A percentile compares a stretch with the other conserved stretches of the same genome.
Conservation (phyloP, 2,888 invertebrate species). For the Cosmia pyralina region DNA sequence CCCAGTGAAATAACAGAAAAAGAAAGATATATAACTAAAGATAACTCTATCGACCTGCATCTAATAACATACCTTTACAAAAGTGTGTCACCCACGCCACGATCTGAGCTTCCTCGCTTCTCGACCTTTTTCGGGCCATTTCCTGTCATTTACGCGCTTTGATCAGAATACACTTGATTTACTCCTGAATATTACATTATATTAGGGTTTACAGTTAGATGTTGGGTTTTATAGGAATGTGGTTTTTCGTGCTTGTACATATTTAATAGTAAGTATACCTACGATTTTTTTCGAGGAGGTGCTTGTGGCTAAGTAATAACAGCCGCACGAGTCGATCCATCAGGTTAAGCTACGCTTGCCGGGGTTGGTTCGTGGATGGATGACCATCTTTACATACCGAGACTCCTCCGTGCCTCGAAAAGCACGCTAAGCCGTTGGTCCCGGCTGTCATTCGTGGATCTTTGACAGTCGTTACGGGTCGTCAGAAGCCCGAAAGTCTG, state of each 20-base stretch:
- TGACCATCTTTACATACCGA: no score
- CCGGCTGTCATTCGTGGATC: no score
- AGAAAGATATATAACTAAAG: constrained; percentile 26
- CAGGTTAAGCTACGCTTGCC: no score
- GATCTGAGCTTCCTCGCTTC: constrained; percentile 39
- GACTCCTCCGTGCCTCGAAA: no score
- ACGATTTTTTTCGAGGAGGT: no score
- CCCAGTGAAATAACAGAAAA: not conserved
- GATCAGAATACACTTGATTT: constrained; percentile 62
- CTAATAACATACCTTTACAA: constrained; percentile 45
- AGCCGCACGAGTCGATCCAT: no score
- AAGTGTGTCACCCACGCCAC: constrained; percentile 41
- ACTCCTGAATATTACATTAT: constrained; percentile 44
- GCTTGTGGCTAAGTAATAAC: no score
- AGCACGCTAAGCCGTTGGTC: no score
- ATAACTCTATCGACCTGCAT: constrained; percentile 34
- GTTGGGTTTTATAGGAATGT: not conserved
- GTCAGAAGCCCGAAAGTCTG: no score
- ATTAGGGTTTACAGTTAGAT: constrained; percentile 2
- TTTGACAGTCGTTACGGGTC: no score
- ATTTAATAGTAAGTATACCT: no score
- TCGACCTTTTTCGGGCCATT: constrained; percentile 58
- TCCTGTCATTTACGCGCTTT: constrained; percentile 57
- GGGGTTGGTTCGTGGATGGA: no score
- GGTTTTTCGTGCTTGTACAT: not conserved